Conservation (phyloP, 1,140 invertebrate genomes). For the Solenopsis invicta region DNA sequence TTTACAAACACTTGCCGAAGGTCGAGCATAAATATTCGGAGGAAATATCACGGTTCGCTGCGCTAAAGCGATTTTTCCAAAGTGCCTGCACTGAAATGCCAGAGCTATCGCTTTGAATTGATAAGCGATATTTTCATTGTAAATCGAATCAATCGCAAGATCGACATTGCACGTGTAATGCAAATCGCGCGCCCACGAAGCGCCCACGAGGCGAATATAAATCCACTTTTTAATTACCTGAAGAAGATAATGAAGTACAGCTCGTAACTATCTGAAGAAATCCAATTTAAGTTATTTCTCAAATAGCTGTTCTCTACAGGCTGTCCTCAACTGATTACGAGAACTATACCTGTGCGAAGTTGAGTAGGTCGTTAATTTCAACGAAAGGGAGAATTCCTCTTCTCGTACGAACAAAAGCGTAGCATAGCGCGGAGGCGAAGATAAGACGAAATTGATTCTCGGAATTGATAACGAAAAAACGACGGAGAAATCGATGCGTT, state of each 20-base stretch:
- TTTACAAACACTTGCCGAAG: conserved; percentile 25
- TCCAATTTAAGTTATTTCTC: conserved; percentile 60
- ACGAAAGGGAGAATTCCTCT: conserved; percentile 31
- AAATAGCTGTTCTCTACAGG: conserved; percentile 24
- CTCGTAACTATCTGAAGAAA: conserved; percentile 24
- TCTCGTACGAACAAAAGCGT: neutral
- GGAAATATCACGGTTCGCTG: conserved; percentile 1
- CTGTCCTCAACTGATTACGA: conserved; percentile 50
- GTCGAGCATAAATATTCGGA: conserved; percentile 42
- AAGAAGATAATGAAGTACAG: conserved; percentile 24
- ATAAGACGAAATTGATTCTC: conserved; percentile 11
- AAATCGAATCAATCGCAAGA: neutral
- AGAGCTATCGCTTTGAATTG: neutral
- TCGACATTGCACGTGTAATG: neutral
- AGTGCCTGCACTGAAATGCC: neutral
- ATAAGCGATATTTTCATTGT: neutral
- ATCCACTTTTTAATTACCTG: conserved; percentile 39
- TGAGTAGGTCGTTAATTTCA: conserved; percentile 57
- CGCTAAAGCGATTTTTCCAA: conserved; percentile 19
- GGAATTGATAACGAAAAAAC: neutral
- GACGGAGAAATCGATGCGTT: neutral
- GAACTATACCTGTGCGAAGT: conserved; percentile 49
- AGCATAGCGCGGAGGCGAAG: neutral
- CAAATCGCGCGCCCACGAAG: neutral
- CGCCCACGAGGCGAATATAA: neutral